These are phyloP conservation scores for Synanthedon vespiformis DNA, from an alignment of 2,888 invertebrate genomes.

Conservation along the genomic window DNA sequence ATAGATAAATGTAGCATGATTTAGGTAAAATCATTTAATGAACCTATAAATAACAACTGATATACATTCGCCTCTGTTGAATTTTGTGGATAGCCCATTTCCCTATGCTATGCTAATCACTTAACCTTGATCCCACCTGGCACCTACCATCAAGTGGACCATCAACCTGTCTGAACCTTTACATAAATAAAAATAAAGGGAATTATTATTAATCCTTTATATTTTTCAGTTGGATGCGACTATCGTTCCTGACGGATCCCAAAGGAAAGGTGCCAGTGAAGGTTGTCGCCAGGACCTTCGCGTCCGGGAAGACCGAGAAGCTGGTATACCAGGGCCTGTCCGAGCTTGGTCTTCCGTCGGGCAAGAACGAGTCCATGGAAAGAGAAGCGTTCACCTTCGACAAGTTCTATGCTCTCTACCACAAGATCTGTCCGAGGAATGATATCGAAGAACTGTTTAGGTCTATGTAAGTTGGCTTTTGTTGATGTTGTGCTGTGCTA, in stretches of 20 bases:
- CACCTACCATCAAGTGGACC: background rate
- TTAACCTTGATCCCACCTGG: no score
- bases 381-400: conserved; percentile 96
- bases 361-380: conserved; percentile 96
- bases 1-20: no score
- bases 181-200: background rate
- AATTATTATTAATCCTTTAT: conserved; percentile 10
- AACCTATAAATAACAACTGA: no score
- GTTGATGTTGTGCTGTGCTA: no score
- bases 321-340: conserved; percentile 96
- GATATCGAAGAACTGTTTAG: conserved; percentile 98
- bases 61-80: no score
- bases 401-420: conserved; percentile 97
- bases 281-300: conserved; percentile 96
- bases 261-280: conserved; percentile 97
- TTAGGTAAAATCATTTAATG: no score
- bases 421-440: conserved; percentile 98
- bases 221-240: conserved; percentile 96
- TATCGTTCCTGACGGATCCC: conserved; percentile 93
- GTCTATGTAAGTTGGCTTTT: conserved; percentile 81
- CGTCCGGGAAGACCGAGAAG: conserved; percentile 99
- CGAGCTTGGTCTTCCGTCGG: conserved; percentile 93
- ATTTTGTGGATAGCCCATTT: no score
- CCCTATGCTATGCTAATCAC: no score
- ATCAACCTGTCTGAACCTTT: background rate